These are phyloP conservation scores for Chelonia mydas DNA, from an alignment of 2,797 vertebrate species.

Conservation along the genomic window DNA sequence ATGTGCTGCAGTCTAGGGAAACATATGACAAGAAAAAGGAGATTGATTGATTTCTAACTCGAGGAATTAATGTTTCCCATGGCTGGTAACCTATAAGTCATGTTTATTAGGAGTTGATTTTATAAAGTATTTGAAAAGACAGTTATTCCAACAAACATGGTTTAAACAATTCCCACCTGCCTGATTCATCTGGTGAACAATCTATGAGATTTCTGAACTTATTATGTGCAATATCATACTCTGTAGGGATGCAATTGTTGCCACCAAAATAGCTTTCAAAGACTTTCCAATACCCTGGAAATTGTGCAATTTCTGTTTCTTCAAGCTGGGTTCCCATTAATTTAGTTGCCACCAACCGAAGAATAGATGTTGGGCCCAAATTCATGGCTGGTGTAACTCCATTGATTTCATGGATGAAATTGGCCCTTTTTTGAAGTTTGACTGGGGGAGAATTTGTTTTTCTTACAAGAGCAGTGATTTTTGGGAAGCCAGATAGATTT, in stretches of 20 bases:
- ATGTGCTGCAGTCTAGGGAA: background rate
- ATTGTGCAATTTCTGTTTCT: background rate
- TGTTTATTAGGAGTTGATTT: conserved; percentile 12
- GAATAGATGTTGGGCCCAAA: background rate
- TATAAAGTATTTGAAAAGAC: conserved; percentile 40
- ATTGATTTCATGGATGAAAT: background rate
- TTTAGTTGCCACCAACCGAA: background rate
- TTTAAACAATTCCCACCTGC: background rate
- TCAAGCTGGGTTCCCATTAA: background rate
- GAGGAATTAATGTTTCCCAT: conserved; percentile 2
- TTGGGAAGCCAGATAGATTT: background rate
- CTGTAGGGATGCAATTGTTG: background rate
- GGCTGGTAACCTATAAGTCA: conserved; percentile 7
- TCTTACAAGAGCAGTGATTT: background rate
- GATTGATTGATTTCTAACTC: background rate
- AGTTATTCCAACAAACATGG: background rate
- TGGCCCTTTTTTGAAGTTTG: background rate
- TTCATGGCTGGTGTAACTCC: background rate
- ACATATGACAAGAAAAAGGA: background rate
- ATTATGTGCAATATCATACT: background rate
- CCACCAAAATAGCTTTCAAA: background rate
- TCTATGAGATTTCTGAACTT: background rate
- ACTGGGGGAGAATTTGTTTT: background rate
- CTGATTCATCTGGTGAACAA: background rate
- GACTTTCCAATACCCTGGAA: background rate